Evolutionary conservation across 53 echinoderm and acorn worm genomes (phyloP), one percentile per base, ranked within the genome.

Genomic region (Holothuria scabra): DNA sequence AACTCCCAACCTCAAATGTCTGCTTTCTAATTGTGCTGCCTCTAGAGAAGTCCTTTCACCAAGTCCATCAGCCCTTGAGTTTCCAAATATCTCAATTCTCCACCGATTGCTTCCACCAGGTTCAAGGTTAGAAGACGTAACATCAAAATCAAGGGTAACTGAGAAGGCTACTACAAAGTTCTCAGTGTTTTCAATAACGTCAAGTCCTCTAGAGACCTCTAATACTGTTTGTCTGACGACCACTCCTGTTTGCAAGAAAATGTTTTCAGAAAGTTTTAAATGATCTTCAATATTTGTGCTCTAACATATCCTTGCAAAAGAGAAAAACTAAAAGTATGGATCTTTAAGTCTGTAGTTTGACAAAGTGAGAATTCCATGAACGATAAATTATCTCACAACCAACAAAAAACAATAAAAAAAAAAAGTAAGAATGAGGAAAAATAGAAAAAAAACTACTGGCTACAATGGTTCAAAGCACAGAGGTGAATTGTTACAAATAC

Each of bases 11-110:
- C 0, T 0, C 32, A 28, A 41, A 11, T 23, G 22, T 9, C 12
- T 34, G 3, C 22, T 22, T 12, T 61, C 22, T 20, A 81, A 38
- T 19, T 29, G 1, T 33, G 29, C 33, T n/a, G 63, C 82, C n/a
- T 29, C 33, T 10, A 12, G 28, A 12, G 6, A 9, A 4, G 60
- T 81, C 28, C 82, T 61, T n/a, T 38, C 34, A 35, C 82, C 82
- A 41, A 63, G 59, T 23, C 82, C 82, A 26, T 64, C 46, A 1
- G 35, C 20, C 8, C 35, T 37, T 22, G 62, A 38, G 23, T 81
- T 81, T n/a, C 82, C 82, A 64, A 63, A 81, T 2, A 81, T 23
- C 1, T n/a, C 28, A 0, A 81, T 22, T 33, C 46, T 61, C 82
- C 82, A 81, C 16, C 35, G 82, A 23, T 81, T 81, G 14, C 22